Base-by-base conservation (phyloP, 2,113 vertebrate species). In the Xiphias gladius region DNA sequence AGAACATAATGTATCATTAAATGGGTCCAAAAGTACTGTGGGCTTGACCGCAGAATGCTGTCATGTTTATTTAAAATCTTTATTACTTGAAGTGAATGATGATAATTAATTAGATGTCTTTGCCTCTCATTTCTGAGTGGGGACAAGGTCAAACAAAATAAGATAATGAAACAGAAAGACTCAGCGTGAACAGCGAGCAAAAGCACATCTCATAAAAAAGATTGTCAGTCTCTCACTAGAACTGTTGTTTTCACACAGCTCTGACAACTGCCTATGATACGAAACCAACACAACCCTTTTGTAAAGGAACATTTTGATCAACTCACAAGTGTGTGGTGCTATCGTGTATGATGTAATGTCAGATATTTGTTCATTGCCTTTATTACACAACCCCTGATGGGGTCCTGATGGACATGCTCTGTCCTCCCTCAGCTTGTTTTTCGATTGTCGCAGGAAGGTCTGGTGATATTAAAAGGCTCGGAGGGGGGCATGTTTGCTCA, bases 391-490 rank as follows among this genome's bases (percentile, higher is more conserved):
- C 41, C 86, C 58, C 66, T 81, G 74, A 79, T 80, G 74, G n/a
- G 54, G 52, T 79, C 67, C 26, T 55, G 64, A 57, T 5, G 50
- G 52, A 6, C 57, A 57, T 69, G 48, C 58, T 66, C 73, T 62
- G 50, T 80, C 76, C 64, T 85, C 61, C 16, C 62, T 57, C 74
- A 64, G 70, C 37, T 46, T 28, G 63, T 71, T 26, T 57, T 57
- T 26, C 8, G 11, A 13, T n/a, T 54, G n/a, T 54, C 20, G 32
- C 32, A 35, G 32, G 57, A 86, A 80, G 55, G 30, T 66, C 52
- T 68, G 72, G 65, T 86, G 85, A 87, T 88, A 83, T 89, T 77
- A 39, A 73, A 65, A 85, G 46, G 70, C 43, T 83, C 32, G 62
- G 75, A 73, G 41, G 75, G 66, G 64, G 39, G 57, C 69, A 22